phyloP scores from a whole-genome alignment of 64 coral and sea anemone genomes.

The Orbicella faveolata region DNA sequence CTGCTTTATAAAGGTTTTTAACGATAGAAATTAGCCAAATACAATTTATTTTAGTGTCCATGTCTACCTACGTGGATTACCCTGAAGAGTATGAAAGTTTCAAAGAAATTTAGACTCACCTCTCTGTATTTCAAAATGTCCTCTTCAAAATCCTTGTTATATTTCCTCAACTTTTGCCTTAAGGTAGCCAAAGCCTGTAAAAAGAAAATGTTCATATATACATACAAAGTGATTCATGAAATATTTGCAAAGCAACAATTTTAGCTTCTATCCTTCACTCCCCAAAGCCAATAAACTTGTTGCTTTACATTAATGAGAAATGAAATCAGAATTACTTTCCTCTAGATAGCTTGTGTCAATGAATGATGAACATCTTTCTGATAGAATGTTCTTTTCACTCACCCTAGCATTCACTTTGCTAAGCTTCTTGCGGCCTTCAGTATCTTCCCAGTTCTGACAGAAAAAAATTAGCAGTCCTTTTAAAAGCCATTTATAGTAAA shows the following conservation, averaged over 20 bases:
- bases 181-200: constrained; percentile 85
- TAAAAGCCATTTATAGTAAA: too few species aligned
- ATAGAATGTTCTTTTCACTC: not conserved
- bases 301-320: too few species aligned
- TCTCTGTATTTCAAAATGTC: constrained; percentile 84
- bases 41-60: too few species aligned
- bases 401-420: constrained; percentile 95
- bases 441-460: constrained; percentile 92
- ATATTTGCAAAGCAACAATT: too few species aligned
- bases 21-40: too few species aligned
- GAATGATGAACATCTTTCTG: too few species aligned
- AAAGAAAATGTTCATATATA: not conserved
- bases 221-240: too few species aligned
- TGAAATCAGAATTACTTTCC: not conserved
- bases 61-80: too few species aligned
- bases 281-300: too few species aligned
- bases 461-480: not conserved
- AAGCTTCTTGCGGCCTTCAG: constrained; percentile 95
- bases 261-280: too few species aligned
- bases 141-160: constrained; percentile 91
- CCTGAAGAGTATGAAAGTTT: too few species aligned
- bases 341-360: not conserved
- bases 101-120: constrained; percentile 41
- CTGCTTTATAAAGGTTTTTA: too few species aligned
- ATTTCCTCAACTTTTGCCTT: constrained; percentile 92